Evolutionary conservation across 2,797 vertebrate species (phyloP), one percentile per base, ranked within the genome.

Genomic region (Poeciliopsis gracilis): DNA sequence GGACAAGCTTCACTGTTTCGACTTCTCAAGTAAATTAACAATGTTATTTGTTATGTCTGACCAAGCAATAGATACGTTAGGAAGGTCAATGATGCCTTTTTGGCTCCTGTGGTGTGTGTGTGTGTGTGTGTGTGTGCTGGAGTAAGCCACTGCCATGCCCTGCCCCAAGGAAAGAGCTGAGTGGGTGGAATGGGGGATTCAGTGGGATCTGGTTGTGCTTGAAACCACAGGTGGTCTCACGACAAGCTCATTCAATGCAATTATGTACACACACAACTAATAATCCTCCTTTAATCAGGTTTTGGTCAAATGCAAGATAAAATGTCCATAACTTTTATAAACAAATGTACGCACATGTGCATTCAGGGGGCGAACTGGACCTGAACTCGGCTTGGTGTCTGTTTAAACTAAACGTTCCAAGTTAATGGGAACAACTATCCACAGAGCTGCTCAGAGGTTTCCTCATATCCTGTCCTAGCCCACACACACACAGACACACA

Each of bases 341-440:
- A 89, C 75, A 86, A 79, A 73, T 51, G 55, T 57, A 63, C 72
- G 71, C 75, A 75, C 51, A 78, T 74, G 72, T 61, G 70, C 63
- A 46, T 55, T 70, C 71, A 76, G 23, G 25, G 79, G 6, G 76
- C 72, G 78, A 92, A 93, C 89, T 91, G 84, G 83, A 88, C 79
- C 89, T 93, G 93, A 94, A 95, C 92, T 84, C 83, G 28, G 85
- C 77, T 91, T 91, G 79, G 85, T 72, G 87, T 89, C 91, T 93
- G 91, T 94, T 94, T 94, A 94, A 95, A 93, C 88, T 85, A 90
- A 93, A 92, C 77, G 89, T 91, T 94, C 93, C 84, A 90, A 92
- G 87, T 92, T 94, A 93, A 94, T 92, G 80, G 79, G 87, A 89
- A 93, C 88, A 94, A 94, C 94, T 91, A 94, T 93, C 91, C 92